Base-by-base conservation (phyloP, 1,140 invertebrate genomes). In the Aphelinus certus region DNA sequence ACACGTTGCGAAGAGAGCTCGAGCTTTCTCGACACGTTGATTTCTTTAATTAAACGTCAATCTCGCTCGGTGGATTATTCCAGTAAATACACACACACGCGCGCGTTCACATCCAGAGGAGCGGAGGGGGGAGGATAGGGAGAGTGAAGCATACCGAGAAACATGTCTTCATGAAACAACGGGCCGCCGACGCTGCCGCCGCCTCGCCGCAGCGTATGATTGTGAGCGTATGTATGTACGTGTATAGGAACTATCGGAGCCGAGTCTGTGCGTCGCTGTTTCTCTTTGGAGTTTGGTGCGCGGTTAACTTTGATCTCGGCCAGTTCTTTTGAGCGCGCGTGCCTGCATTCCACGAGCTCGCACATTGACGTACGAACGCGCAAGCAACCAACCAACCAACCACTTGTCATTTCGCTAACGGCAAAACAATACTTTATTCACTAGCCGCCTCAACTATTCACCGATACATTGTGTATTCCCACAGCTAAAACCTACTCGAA, bases 261-360 rank as follows among this genome's bases (percentile, higher is more conserved):
- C 63, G 49, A 73, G 45, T n/a, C 56, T 61, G 64, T 67, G 45
- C 9, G 48, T 61, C 48, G 45, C 56, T 47, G 57, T 7, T 73
- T 67, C 71, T 67, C n/a, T 48, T 48, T 67, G 1, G 43, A 71
- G 58, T 61, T 74, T 75, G 64, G 65, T 26, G 26, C 26, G 26
- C 73, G 76, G 77, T 75, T 68, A 71, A 71, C 76, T 78, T 78
- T 78, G 73, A 78, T 78, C 76, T 72, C 67, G 26, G 51, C 76
- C 7, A 46, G 47, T 43, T 67, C 71, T 57, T 73, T 67, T 67
- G 64, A 67, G 48, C 9, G 51, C 76, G 9, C 55, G 60, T 4
- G 51, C 4, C 51, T 6, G 51, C 73, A 72, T 71, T 64, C 56
- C 70, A 7, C 56, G 26, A 26, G 26, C 26, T 26, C 26, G 51